Base-by-base conservation (phyloP, 1,140 invertebrate genomes). In the Arion vulgaris region DNA sequence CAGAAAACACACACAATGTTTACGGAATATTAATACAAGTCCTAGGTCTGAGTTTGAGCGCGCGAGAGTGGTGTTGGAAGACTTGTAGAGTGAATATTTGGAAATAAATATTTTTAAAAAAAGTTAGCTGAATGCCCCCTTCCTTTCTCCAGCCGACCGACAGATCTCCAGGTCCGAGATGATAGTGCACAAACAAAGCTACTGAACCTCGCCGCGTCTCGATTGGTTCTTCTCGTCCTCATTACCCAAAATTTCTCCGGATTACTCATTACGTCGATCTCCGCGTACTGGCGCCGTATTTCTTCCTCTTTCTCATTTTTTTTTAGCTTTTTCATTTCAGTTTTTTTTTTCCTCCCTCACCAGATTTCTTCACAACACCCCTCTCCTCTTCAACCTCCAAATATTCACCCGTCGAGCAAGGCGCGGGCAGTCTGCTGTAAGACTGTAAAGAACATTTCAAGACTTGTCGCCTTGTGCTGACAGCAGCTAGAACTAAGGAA, bases 251-350 rank as follows among this genome's bases (percentile, higher is more conserved):
- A 7, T 75, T 73, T 73, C 49, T 75, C 7, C 38, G 45, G 73
- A 75, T 75, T 75, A 75, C 73, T 75, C 73, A 53, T 75, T 75
- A 75, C 73, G 39, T 34, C 45, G 73, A 75, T 75, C 45, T n/a
- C n/a, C n/a, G n/a, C n/a, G n/a, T 4, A 34, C 72, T 57, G 73
- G 45, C 39, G 73, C 41, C 41, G n/a, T n/a, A n/a, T n/a, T n/a
- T 45, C 19, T 53, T 28, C 41, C 45, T 49, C 73, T 11, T 51
- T 75, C 28, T 28, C n/a, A 32, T 66, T 66, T 28, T 34, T 34
- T 34, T n/a, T n/a, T n/a, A n/a, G n/a, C 73, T 11, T 51, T 75
- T 15, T 28, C n/a, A 32, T 66, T 66, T 28, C 17, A 11, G 7
- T 66, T 66, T 28, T 66, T 34, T 66, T 66, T 66, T 66, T 34